A percentile compares a stretch with the other conserved stretches of the same genome.
Evolutionary conservation across 2,113 vertebrate species (phyloP).

Genomic region (Caracal caracal): DNA sequence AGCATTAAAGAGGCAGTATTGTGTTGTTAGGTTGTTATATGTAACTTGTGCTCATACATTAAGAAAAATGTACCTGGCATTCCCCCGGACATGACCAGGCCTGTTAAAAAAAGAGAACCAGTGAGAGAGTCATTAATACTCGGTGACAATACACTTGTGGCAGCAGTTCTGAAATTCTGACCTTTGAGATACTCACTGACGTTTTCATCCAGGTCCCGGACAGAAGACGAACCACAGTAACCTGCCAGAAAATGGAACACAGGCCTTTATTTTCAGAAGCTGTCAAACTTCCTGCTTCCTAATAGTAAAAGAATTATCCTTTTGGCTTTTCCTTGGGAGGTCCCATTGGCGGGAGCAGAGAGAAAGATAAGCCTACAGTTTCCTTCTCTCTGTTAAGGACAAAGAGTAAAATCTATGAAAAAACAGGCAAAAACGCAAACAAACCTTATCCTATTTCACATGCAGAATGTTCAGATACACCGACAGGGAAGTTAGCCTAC

Average conservation of each 20-base stretch:
- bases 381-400: conserved; percentile 13
- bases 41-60: conserved; percentile 93
- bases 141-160: conserved; percentile 83
- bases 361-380: neutral
- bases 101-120: conserved; percentile 84
- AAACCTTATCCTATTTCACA: neutral
- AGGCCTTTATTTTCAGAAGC: conserved; percentile 75
- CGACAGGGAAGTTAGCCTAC: neutral
- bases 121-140: conserved; percentile 84
- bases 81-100: conserved; percentile 88
- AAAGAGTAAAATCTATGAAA: neutral
- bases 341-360: neutral
- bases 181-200: conserved; percentile 83
- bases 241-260: conserved; percentile 73
- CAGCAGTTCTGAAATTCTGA: conserved; percentile 85
- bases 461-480: neutral
- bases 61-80: conserved; percentile 92
- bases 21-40: conserved; percentile 93
- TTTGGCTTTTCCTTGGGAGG: conserved; percentile 61
- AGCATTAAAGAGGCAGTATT: conserved; percentile 93
- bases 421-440: neutral
- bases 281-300: conserved; percentile 69
- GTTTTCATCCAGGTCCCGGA: conserved; percentile 82
- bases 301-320: conserved; percentile 47
- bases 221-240: conserved; percentile 66